Evolutionary conservation across 2,113 vertebrate species (phyloP).

Genomic region (Perccottus glenii): DNA sequence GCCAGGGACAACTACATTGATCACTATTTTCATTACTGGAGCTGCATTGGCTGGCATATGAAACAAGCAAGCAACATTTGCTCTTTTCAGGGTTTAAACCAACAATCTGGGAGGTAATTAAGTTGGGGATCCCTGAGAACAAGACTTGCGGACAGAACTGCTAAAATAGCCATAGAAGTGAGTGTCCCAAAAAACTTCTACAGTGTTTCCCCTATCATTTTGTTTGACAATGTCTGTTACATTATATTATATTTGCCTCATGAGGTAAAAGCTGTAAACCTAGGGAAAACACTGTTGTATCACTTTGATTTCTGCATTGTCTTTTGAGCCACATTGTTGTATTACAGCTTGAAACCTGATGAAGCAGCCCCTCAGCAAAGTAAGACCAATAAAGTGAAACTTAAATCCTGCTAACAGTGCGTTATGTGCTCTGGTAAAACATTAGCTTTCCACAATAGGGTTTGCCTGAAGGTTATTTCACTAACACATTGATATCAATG

Average conservation of each 20-base stretch:
- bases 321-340: slow-evolving; percentile 30
- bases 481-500: slow-evolving; percentile 59
- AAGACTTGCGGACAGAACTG: slow-evolving; percentile 21
- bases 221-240: no score
- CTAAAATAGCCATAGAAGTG: no score
- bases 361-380: slow-evolving; percentile 5
- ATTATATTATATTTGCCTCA: no score
- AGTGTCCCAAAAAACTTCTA: no score
- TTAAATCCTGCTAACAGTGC: slow-evolving; percentile 39
- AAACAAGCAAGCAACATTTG: slow-evolving; percentile 4
- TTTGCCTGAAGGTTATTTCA: slow-evolving; percentile 54
- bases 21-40: slow-evolving; percentile 25
- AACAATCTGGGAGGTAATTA: no score
- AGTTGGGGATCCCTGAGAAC: slow-evolving; percentile 17
- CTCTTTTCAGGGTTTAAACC: no score
- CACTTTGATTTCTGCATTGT: slow-evolving; percentile 12
- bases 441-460: slow-evolving; percentile 53
- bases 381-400: slow-evolving; percentile 47
- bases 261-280: no score
- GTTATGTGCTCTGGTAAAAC: slow-evolving; percentile 49
- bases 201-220: no score
- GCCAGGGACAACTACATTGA: slow-evolving; percentile 23
- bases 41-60: slow-evolving; percentile 25
- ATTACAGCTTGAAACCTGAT: slow-evolving; percentile 48
- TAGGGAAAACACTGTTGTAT: neutral